Conservation (phyloP, 2,113 vertebrate genomes). For the Antidorcas marsupialis region DNA sequence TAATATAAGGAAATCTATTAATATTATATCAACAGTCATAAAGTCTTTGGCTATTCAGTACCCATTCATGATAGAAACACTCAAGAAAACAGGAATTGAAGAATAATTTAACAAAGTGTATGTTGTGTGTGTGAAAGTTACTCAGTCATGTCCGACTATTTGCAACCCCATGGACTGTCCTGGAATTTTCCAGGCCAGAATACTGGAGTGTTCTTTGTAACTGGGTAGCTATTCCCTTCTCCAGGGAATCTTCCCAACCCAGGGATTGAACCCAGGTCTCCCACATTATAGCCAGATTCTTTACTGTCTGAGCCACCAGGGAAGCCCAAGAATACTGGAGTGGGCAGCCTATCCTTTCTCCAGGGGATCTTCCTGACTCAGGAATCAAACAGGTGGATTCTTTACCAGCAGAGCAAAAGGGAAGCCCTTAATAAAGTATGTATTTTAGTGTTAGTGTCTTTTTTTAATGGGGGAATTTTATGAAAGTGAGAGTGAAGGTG, state of each 20-base stretch:
- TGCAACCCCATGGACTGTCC: neutral
- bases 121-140: neutral
- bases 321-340: neutral
- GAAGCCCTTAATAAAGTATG: neutral
- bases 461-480: neutral
- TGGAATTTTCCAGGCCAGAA: neutral
- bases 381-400: neutral
- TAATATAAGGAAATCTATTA: neutral
- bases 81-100: neutral
- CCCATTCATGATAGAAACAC: neutral
- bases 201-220: neutral
- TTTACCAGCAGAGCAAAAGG: neutral
- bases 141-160: neutral
- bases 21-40: neutral
- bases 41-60: neutral
- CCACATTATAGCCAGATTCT: neutral
- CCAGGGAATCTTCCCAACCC: neutral
- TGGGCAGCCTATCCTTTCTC: neutral
- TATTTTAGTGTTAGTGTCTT: neutral
- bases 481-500: neutral
- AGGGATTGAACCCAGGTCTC: neutral
- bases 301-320: neutral
- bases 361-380: neutral
- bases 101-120: neutral
- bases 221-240: neutral